A percentile compares a stretch with the other conserved stretches of the same genome.
These are phyloP conservation scores for Porites lutea DNA, from an alignment of 64 coral and sea anemone genomes.

Conservation along the genomic window DNA sequence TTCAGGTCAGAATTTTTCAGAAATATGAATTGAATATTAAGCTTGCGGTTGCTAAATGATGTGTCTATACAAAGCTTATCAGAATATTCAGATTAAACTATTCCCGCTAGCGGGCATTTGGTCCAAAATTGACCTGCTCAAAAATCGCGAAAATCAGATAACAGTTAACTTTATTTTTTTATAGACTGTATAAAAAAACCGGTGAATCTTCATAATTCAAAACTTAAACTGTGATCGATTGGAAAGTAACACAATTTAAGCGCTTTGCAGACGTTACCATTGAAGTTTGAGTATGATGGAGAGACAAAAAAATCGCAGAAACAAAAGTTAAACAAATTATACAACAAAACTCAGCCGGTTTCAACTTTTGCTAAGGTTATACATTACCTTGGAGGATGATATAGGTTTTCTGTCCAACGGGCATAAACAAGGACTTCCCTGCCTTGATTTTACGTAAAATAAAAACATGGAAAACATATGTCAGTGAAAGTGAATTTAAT, in stretches of 20 bases:
- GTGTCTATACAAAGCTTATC: neutral
- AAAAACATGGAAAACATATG: neutral
- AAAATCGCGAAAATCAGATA: neutral
- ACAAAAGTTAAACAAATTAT: too few relatives aligned
- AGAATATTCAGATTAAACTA: neutral
- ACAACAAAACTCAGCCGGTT: too few relatives aligned
- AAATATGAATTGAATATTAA: too few relatives aligned
- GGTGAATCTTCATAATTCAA: neutral
- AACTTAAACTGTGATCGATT: neutral
- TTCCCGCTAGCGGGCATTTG: neutral
- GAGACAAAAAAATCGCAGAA: neutral
- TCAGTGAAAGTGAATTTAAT: neutral
- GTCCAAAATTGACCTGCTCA: neutral
- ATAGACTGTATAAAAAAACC: neutral
- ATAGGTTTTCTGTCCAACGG: constrained; percentile 71
- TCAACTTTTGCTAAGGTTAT: neutral
- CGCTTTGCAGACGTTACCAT: neutral
- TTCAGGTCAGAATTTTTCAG: too few relatives aligned
- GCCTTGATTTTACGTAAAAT: constrained; percentile 17
- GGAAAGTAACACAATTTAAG: neutral
- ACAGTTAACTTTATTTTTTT: neutral
- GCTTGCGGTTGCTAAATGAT: too few relatives aligned
- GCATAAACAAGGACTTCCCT: constrained; percentile 68
- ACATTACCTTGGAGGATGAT: constrained; percentile 56
- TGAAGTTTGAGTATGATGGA: neutral